Conservation (phyloP, 2,888 invertebrate genomes). For the Drosophila buzzatii region DNA sequence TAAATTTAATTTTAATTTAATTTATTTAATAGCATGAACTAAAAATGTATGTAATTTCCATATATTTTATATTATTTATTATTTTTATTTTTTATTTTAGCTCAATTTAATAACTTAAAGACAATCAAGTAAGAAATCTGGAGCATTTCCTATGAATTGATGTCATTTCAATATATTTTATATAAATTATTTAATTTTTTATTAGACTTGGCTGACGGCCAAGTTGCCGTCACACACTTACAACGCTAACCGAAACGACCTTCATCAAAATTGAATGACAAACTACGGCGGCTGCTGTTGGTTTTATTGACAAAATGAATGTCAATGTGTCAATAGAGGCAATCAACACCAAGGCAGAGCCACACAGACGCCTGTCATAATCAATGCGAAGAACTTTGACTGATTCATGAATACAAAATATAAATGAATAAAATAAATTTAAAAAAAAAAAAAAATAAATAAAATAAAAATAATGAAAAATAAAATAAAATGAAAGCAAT, state of each 20-base stretch:
- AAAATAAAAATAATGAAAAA: too few species aligned
- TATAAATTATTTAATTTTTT: slow-evolving; percentile 17
- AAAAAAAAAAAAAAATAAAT: too few species aligned
- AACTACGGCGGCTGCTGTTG: slow-evolving; percentile 45
- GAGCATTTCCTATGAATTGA: slow-evolving; percentile 9
- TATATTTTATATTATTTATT: too few species aligned
- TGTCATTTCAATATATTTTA: slow-evolving; percentile 16
- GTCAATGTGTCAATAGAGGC: slow-evolving; percentile 40
- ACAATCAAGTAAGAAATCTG: background rate
- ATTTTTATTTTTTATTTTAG: background rate
- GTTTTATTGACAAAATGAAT: slow-evolving; percentile 72
- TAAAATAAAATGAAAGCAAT: too few species aligned
- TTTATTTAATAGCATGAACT: too few species aligned
- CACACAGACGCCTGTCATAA: background rate
- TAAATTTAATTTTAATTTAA: too few species aligned
- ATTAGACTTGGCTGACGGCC: slow-evolving; percentile 8
- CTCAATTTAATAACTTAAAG: background rate
- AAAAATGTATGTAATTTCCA: too few species aligned
- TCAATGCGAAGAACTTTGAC: background rate
- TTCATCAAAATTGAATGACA: slow-evolving; percentile 70
- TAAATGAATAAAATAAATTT: background rate
- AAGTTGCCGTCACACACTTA: slow-evolving; percentile 39
- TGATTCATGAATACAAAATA: background rate
- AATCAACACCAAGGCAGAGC: background rate
- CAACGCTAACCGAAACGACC: slow-evolving; percentile 64